These are phyloP conservation scores for Danionella dracula DNA, from an alignment of 2,797 vertebrate genomes.

Conservation along the genomic window DNA sequence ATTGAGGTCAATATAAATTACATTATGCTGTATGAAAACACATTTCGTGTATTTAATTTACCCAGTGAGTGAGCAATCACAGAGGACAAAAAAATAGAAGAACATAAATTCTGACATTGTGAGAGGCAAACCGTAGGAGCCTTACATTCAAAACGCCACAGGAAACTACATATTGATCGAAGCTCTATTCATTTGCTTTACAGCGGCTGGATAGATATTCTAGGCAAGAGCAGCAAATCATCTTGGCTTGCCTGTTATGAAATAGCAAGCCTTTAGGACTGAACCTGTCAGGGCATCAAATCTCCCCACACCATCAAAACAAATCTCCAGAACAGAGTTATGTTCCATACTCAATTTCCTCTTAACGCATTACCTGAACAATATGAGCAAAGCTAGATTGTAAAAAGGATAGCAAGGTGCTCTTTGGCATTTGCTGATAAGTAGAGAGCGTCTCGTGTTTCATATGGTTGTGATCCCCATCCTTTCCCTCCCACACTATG, in stretches of 20 bases:
- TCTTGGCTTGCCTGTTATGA: slow-evolving; percentile 17
- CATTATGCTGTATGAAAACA: background rate
- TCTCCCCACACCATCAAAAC: slow-evolving; percentile 32
- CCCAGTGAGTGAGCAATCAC: background rate
- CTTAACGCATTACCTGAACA: slow-evolving; percentile 49
- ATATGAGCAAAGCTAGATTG: slow-evolving; percentile 42
- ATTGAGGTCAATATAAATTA: background rate
- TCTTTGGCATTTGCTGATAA: background rate
- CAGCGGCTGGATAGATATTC: slow-evolving; percentile 20
- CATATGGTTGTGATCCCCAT: slow-evolving; percentile 3
- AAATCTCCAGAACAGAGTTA: slow-evolving; percentile 41
- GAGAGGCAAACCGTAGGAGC: background rate
- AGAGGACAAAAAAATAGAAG: background rate
- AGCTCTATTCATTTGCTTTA: slow-evolving; percentile 40
- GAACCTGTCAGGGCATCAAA: slow-evolving; percentile 21
- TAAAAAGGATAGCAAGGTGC: slow-evolving; percentile 25
- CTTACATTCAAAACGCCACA: background rate
- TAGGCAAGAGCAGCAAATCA: slow-evolving; percentile 12
- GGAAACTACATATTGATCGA: slow-evolving; percentile 34
- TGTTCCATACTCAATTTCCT: slow-evolving; percentile 35
- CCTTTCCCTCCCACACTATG: background rate
- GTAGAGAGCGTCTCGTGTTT: background rate
- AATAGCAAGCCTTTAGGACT: slow-evolving; percentile 33
- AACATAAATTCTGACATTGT: background rate
- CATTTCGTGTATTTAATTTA: background rate